Evolutionary conservation across 2,797 vertebrate species (phyloP).

Genomic region (Coccyzus lansbergi): DNA sequence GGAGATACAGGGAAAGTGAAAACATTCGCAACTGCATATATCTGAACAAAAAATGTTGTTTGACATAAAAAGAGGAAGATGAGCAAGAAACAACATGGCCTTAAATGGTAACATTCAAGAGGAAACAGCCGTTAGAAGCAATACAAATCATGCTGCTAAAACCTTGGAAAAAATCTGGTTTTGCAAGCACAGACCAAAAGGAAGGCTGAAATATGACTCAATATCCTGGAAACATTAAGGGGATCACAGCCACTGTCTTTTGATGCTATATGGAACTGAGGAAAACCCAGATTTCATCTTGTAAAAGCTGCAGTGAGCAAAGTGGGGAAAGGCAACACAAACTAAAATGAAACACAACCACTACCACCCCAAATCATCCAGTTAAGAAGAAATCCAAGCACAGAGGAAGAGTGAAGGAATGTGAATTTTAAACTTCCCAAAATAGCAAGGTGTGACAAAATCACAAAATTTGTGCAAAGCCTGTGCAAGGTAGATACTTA

Average conservation of each 20-base stretch:
- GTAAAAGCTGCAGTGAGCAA: neutral
- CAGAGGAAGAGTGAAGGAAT: neutral
- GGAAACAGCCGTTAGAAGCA: neutral
- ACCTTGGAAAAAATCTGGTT: neutral
- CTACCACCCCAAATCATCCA: rapidly evolving
- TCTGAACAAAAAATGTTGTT: neutral
- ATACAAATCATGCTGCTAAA: neutral
- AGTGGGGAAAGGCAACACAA: neutral
- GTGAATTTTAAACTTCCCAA: neutral
- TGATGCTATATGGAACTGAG: neutral
- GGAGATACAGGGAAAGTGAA: neutral
- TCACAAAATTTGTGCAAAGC: neutral
- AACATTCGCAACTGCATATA: neutral
- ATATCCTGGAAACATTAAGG: neutral
- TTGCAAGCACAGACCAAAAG: neutral
- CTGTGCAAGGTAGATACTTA: neutral
- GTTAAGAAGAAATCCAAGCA: neutral
- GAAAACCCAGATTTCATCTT: neutral
- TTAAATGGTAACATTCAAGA: neutral
- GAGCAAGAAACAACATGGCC: neutral
- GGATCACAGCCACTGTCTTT: neutral
- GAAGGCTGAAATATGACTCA: neutral
- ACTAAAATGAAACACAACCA: neutral
- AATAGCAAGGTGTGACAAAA: neutral
- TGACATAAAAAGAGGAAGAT: neutral